Evolutionary conservation across 2,113 vertebrate species (phyloP), one percentile per base, ranked within the genome.

Genomic region (Crotophaga sulcirostris): DNA sequence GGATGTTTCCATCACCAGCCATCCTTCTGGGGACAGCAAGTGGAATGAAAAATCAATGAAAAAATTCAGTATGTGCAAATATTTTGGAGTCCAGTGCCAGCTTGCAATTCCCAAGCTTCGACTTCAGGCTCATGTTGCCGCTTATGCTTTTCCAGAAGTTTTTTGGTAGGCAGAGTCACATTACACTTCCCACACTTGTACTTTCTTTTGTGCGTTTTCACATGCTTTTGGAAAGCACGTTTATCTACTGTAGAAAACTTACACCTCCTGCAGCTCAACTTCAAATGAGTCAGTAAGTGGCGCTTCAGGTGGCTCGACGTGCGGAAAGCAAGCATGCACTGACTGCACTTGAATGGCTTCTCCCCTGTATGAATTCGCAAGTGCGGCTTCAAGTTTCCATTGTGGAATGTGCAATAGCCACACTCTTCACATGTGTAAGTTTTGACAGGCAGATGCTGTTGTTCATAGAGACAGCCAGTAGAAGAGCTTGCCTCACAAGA

Each of bases 231-330:
- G 33, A 96, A 73, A 49, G 69, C 69, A 0, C 3, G 1, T 36
- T 91, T 90, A 40, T 93, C 92, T 7, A 36, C 0, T 0, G 97
- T 89, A 14, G 96, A 91, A 29, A 95, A 97, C 2, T 16, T 45
- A 31, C 96, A 97, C 36, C 13, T 90, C 7, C 33, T 52, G 85
- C 95, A 96, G 13, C 0, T 54, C 59, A 96, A 4, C 76, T 45
- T 93, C 3, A 73, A 28, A 34, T 97, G 96, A 7, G 76, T 96
- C 51, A 72, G 15, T 25, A 90, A 12, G 77, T 97, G 97, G 11
- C 96, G 94, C 42, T 94, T 97, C 51, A 96, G 93, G 62, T 97
- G 97, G 82, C 97, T 95, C 6, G 95, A 96, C 1, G 96, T 96
- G 73, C 97, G 96, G 95, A 97, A 97, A 16, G 96, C 34, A 6